Conservation (phyloP, 2,113 vertebrate species). For the Colossoma macropomum region DNA sequence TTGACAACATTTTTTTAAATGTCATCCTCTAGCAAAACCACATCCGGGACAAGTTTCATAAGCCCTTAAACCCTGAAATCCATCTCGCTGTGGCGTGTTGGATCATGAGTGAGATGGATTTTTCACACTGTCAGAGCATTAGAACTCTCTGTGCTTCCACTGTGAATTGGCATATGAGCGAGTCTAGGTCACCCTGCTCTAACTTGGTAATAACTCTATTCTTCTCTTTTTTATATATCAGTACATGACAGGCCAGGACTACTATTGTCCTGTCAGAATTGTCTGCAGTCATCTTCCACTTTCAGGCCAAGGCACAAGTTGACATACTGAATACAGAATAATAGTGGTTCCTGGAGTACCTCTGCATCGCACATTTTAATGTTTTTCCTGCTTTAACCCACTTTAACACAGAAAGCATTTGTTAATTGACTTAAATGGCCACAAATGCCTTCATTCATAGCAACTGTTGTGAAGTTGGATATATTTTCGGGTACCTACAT, state of each 20-base stretch:
- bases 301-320: not conserved
- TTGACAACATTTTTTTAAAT: slow-evolving; percentile 11
- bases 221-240: slow-evolving; percentile 13
- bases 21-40: slow-evolving; percentile 1
- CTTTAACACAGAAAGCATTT: too few relatives aligned
- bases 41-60: not conserved
- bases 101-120: slow-evolving; percentile 18
- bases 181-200: slow-evolving; percentile 31
- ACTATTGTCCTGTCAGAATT: slow-evolving; percentile 4
- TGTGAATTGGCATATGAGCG: slow-evolving; percentile 8
- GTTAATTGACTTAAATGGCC: too few relatives aligned
- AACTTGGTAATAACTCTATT: slow-evolving; percentile 28
- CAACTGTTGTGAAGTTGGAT: too few relatives aligned
- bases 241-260: slow-evolving; percentile 1
- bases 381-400: too few relatives aligned
- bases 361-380: too few relatives aligned
- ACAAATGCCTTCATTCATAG: too few relatives aligned
- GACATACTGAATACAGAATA: not conserved
- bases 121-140: slow-evolving; percentile 5
- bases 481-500: too few relatives aligned
- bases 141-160: slow-evolving; percentile 24
- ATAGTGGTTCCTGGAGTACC: not conserved
- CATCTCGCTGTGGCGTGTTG: not conserved
- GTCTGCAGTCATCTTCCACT: not conserved
- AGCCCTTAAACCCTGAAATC: slow-evolving; percentile 3